These are phyloP conservation scores for Melanotaenia maccullochi DNA, from an alignment of 2,797 vertebrate genomes.

Conservation along the genomic window DNA sequence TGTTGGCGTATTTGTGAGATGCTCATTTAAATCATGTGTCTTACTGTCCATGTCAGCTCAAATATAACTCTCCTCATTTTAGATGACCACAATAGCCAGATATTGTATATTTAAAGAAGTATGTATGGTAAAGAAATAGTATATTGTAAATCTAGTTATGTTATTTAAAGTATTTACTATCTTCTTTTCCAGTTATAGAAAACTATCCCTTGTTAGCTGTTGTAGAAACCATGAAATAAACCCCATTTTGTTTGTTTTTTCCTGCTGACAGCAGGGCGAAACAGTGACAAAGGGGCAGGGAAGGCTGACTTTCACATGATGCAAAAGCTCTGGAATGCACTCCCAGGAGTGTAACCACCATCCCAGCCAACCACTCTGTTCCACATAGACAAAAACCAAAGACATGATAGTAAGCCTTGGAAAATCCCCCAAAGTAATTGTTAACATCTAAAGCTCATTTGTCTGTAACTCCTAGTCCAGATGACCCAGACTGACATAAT, in stretches of 20 bases:
- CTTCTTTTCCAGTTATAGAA: neutral
- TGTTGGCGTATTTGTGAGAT: neutral
- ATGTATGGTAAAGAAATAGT: neutral
- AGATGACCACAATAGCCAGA: neutral
- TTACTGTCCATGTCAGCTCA: neutral
- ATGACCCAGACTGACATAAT: slow-evolving; percentile 25
- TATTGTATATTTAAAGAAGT: neutral
- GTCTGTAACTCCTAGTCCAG: slow-evolving; percentile 20
- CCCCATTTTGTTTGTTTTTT: slow-evolving; percentile 48
- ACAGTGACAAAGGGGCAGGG: slow-evolving; percentile 55
- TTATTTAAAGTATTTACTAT: neutral
- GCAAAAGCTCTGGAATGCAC: slow-evolving; percentile 77
- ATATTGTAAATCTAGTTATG: neutral
- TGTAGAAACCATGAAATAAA: slow-evolving; percentile 7
- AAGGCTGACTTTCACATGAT: slow-evolving; percentile 79
- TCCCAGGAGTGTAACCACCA: slow-evolving; percentile 62
- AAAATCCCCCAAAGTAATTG: slow-evolving; percentile 37
- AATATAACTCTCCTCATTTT: neutral
- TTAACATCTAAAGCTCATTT: slow-evolving; percentile 32
- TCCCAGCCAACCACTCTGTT: slow-evolving; percentile 39
- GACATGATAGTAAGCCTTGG: slow-evolving; percentile 44
- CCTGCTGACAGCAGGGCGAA: slow-evolving; percentile 47
- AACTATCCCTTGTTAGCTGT: slow-evolving; percentile 14
- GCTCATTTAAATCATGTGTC: neutral
- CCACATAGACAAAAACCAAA: slow-evolving; percentile 42